Base-by-base conservation (phyloP, 2,888 invertebrate genomes). In the Sturmia bella region DNA sequence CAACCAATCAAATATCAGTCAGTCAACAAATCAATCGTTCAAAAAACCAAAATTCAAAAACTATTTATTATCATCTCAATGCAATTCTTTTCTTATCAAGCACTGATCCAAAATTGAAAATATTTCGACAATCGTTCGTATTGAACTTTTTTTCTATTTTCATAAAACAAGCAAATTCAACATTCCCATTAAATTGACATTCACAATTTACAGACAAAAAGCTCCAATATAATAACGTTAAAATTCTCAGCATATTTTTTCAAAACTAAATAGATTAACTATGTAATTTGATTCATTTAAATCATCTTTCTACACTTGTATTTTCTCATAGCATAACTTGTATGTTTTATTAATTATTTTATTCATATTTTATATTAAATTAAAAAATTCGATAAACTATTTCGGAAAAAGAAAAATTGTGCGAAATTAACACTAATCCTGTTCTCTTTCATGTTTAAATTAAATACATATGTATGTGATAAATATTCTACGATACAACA, bases 31-130 rank as follows among this genome's bases (percentile, higher is more conserved):
- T 70, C 74, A 83, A 78, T 79, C 72, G 66, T 73, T n/a, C 45
- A 75, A 57, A 59, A 56, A 19, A 85, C 85, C 85, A 66, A 80
- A 83, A 77, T 80, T 83, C 72, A 73, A 85, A 86, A 86, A 74
- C 79, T 85, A 84, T 61, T 7, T 81, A 83, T 7, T 81, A 83
- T 64, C 72, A 80, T 80, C 68, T 56, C 66, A 85, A 83, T 84
- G 84, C 86, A 86, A 83, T 68, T 43, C 69, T 83, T 83, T 74
- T 74, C 80, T 80, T 82, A 84, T 64, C 72, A 78, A 83, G 81
- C 82, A 82, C 82, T 54, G 74, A 82, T 77, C 69, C 64, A 64
- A 21, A 72, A 68, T 56, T 56, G 39, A 54, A 37, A 15, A 52
- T 54, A 72, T 73, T 78, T 70, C 50, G 68, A 61, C 56, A 80